A percentile compares a stretch with the other conserved stretches of the same genome.
Evolutionary conservation across 2,113 vertebrate genomes (phyloP).

Genomic region (Columba janthina): DNA sequence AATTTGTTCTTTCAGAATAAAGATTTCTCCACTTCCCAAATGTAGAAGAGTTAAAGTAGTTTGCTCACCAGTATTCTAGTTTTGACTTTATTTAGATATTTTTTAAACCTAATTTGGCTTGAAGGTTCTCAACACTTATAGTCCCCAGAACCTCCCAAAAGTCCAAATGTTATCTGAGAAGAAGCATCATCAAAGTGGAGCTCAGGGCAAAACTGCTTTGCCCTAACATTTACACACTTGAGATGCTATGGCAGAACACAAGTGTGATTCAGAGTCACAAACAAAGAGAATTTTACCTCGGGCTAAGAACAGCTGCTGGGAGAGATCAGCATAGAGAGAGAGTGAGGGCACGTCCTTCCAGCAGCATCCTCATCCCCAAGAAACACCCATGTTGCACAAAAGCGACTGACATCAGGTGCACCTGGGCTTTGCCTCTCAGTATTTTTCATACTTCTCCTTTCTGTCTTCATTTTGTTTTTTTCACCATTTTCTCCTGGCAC

Average conservation of each 20-base stretch:
- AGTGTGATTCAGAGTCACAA: conserved; percentile 32
- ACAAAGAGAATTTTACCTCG: conserved; percentile 57
- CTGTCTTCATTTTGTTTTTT: background rate
- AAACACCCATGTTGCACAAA: background rate
- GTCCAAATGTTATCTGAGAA: background rate
- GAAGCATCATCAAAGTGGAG: background rate
- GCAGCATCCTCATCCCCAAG: background rate
- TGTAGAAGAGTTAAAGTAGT: background rate
- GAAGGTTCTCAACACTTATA: background rate
- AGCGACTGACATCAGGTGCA: background rate
- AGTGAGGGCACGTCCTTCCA: background rate
- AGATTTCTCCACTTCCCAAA: background rate
- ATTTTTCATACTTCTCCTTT: background rate
- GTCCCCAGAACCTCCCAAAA: background rate
- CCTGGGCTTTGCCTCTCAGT: background rate
- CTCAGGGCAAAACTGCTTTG: background rate
- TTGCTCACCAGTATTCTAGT: background rate
- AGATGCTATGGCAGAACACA: conserved; percentile 35
- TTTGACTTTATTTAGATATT: background rate
- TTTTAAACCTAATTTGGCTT: background rate
- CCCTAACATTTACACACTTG: background rate
- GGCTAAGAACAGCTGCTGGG: conserved; percentile 17
- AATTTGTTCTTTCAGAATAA: background rate
- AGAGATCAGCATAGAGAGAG: background rate
- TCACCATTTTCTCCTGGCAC: background rate